Evolutionary conservation across 2,888 invertebrate species (phyloP), one percentile per base, ranked within the genome.

Genomic region (Dryadula phaetusa): DNA sequence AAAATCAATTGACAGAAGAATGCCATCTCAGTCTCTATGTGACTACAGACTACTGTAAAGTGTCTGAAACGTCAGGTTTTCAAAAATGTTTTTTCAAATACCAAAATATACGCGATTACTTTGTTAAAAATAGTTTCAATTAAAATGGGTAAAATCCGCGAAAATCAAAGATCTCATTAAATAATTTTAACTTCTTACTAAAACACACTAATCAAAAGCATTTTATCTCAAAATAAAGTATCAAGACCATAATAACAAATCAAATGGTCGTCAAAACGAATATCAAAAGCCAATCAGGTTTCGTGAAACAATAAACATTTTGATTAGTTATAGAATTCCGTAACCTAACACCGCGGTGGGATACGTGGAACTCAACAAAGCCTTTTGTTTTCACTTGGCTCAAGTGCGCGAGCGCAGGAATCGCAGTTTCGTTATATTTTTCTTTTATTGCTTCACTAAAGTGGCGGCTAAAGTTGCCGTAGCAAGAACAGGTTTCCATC

Each of bases 301-400:
- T 83, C 84, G 83, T 75, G 76, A 85, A 83, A 85, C 85, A 84
- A 87, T 85, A 75, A 77, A 73, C 77, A 76, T 75, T 81, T 79
- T 79, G 84, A 86, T 87, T 83, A 87, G 87, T 85, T 86, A 84
- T 85, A 88, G 87, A 84, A 90, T 86, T 86, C 84, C 79, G 89
- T 83, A 88, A 92, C 84, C 80, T 79, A 81, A 91, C 85, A 87
- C 90, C 80, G 74, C 72, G 72, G 61, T 42, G 77, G 83, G 82
- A 83, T 92, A 91, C 92, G 80, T 86, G 88, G 91, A 92, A 92
- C 83, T 82, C 80, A 91, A 91, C 91, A 92, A 91, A 91, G 89
- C 82, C 89, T 88, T 90, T 92, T 92, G 92, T 92, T 89, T 87
- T 75, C 76, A 72, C 73, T 82, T 42, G 25, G 28, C 60, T 44